Evolutionary conservation across 2,888 invertebrate species (phyloP).

Genomic region (Branchellion lobata): DNA sequence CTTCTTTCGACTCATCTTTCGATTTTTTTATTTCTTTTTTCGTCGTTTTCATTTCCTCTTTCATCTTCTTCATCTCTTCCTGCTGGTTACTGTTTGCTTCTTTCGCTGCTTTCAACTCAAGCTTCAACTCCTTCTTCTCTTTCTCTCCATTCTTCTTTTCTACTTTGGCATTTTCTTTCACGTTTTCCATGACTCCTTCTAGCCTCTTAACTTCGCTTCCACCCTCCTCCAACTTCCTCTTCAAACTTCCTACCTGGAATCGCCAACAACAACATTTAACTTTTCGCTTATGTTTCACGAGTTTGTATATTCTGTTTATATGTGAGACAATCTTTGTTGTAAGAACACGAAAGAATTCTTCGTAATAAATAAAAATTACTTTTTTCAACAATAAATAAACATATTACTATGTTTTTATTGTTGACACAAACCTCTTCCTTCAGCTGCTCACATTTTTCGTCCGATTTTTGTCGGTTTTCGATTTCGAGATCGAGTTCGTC

Average conservation of each 20-base stretch:
- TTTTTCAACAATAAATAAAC: too few relatives aligned
- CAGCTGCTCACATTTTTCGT: slow-evolving; percentile 24
- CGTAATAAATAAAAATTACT: too few relatives aligned
- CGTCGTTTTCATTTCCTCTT: slow-evolving; percentile 37
- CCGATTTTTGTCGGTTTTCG: slow-evolving; percentile 12
- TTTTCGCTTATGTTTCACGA: too few relatives aligned
- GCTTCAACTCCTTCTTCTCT: slow-evolving; percentile 35
- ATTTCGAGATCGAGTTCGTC: slow-evolving; percentile 36
- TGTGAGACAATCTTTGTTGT: too few relatives aligned
- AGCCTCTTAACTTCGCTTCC: slow-evolving; percentile 26
- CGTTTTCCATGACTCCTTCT: not conserved
- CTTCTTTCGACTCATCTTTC: slow-evolving; percentile 36
- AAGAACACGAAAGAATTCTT: too few relatives aligned
- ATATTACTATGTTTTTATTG: too few relatives aligned
- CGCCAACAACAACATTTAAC: too few relatives aligned
- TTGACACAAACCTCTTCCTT: not conserved
- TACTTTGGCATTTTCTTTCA: slow-evolving; percentile 26
- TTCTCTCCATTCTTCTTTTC: slow-evolving; percentile 5
- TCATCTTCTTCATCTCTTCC: slow-evolving; percentile 34
- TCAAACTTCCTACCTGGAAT: not conserved
- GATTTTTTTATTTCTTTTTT: slow-evolving; percentile 23
- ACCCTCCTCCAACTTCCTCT: not conserved
- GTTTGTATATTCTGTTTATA: too few relatives aligned
- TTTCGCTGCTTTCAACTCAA: slow-evolving; percentile 24
- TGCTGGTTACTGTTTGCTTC: not conserved